These are phyloP conservation scores for Pantherophis guttatus DNA, from an alignment of 2,113 vertebrate genomes.

Conservation along the genomic window DNA sequence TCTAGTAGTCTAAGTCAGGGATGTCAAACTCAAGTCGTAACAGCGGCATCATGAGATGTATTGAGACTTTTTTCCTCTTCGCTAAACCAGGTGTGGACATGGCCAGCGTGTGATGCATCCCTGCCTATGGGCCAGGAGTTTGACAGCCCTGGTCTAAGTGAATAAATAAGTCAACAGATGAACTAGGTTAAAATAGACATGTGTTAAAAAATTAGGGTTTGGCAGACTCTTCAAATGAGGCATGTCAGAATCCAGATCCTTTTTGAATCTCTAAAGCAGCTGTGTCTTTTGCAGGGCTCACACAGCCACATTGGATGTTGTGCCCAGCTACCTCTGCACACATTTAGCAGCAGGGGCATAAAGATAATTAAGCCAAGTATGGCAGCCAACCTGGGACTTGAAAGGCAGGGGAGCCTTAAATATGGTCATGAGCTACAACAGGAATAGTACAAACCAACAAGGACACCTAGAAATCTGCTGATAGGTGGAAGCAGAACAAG, in stretches of 20 bases:
- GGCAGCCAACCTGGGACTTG: background rate
- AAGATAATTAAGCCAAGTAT: background rate
- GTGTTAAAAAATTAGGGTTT: background rate
- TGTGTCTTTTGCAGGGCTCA: background rate
- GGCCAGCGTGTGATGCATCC: no score
- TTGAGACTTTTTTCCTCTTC: no score
- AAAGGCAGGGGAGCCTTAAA: background rate
- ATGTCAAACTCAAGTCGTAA: no score
- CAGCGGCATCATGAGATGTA: no score
- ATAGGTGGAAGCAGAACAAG: background rate
- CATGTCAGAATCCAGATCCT: background rate
- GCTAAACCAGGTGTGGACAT: no score
- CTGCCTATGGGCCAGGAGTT: no score
- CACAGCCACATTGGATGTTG: background rate
- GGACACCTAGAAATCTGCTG: background rate
- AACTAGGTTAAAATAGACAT: background rate
- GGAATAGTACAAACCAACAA: background rate
- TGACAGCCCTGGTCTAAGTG: background rate
- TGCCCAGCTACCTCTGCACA: background rate
- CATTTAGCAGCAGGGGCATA: background rate
- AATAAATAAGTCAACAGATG: background rate
- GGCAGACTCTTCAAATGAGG: background rate
- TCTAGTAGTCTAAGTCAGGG: background rate
- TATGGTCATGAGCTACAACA: background rate
- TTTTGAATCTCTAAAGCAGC: background rate